A percentile compares a stretch with the other conserved stretches of the same genome.
Conservation (phyloP, 2,888 invertebrate genomes). For the Trissonchulus sp. region DNA sequence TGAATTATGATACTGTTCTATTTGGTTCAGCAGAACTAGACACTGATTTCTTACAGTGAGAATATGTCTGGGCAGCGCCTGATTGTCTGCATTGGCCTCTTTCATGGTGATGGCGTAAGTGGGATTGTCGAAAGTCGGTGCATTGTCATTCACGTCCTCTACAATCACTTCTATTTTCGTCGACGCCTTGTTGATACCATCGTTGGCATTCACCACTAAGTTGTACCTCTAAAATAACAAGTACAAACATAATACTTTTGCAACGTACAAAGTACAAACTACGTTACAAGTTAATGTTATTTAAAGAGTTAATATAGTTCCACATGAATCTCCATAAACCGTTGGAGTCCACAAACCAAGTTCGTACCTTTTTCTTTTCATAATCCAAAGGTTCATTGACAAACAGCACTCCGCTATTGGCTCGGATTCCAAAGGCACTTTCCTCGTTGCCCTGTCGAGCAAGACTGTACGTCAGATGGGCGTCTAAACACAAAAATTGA, state of each 20-base stretch:
- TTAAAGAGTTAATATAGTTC: too few species aligned
- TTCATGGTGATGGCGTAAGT: slow-evolving; percentile 44
- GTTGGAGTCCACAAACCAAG: too few species aligned
- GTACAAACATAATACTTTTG: slow-evolving; percentile 19
- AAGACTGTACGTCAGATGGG: slow-evolving; percentile 45
- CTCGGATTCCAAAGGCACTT: slow-evolving; percentile 45
- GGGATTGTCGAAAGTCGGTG: slow-evolving; percentile 50
- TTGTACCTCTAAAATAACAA: slow-evolving; percentile 27
- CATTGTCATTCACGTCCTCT: slow-evolving; percentile 55
- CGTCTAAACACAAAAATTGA: slow-evolving; percentile 39
- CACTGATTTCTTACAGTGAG: too few species aligned
- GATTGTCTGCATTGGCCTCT: slow-evolving; percentile 46
- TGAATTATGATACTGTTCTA: too few species aligned
- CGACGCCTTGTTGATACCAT: slow-evolving; percentile 30
- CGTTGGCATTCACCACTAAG: slow-evolving; percentile 29
- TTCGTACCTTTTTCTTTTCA: slow-evolving; percentile 38
- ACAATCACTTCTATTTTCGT: slow-evolving; percentile 44
- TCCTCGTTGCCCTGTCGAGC: slow-evolving; percentile 36
- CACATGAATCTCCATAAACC: too few species aligned
- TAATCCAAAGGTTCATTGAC: slow-evolving; percentile 48
- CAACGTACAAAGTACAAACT: neutral
- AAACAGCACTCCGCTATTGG: slow-evolving; percentile 46
- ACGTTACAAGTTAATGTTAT: neutral
- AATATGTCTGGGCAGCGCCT: slow-evolving; percentile 38
- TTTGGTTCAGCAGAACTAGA: too few species aligned